Evolutionary conservation across 2,888 invertebrate genomes (phyloP).

Genomic region (Sipha maydis): DNA sequence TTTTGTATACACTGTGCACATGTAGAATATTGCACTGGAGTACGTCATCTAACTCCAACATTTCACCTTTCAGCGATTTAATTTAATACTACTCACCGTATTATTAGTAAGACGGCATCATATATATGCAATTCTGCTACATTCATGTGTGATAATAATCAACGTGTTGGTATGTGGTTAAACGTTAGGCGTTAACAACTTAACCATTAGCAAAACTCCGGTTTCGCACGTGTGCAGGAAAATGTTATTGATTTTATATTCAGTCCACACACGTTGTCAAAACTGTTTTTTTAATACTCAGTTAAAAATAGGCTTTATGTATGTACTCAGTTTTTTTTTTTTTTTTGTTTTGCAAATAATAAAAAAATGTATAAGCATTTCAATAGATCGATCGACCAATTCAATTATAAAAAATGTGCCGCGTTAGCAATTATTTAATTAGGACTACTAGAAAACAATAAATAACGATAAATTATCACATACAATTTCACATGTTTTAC

Average conservation of each 20-base stretch:
- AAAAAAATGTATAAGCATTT: neutral
- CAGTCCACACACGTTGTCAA: slow-evolving; percentile 33
- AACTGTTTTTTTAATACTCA: neutral
- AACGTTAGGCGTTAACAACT: neutral
- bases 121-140: neutral
- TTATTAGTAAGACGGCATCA: neutral
- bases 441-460: neutral
- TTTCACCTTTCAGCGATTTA: neutral
- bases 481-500: neutral
- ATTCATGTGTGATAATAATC: slow-evolving; percentile 5
- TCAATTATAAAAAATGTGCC: neutral
- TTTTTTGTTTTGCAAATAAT: neutral
- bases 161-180: neutral
- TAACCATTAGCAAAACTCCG: neutral
- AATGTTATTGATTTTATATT: slow-evolving; percentile 37
- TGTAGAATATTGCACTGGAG: neutral
- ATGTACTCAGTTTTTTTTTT: neutral
- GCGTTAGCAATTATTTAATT: neutral
- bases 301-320: neutral
- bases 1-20: neutral
- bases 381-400: neutral
- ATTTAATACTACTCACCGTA: neutral
- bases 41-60: neutral
- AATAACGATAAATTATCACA: neutral
- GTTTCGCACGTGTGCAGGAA: slow-evolving; percentile 37